Evolutionary conservation across 2,888 invertebrate genomes (phyloP).

Genomic region (Ochropleura plecta): DNA sequence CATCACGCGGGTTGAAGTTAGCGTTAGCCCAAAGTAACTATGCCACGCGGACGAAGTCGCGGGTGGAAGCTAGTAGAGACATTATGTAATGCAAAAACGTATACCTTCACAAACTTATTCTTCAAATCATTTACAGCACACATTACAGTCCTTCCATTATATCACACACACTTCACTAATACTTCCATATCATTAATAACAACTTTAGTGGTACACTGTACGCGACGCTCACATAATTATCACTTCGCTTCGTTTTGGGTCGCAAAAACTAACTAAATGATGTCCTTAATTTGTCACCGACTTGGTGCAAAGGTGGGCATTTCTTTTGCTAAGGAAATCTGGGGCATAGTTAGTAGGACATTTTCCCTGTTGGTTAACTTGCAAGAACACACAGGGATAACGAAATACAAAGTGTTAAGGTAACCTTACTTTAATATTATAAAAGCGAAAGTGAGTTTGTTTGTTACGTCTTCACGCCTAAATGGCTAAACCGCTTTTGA

Average conservation of each 20-base stretch:
- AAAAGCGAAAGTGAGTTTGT: no score
- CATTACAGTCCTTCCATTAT: neutral
- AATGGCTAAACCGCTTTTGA: no score
- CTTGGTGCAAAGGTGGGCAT: constrained; percentile 10
- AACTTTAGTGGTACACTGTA: constrained; percentile 31
- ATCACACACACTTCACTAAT: neutral
- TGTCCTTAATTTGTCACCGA: constrained; percentile 41
- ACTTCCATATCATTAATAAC: constrained; percentile 16
- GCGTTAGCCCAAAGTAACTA: no score
- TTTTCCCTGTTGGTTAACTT: neutral
- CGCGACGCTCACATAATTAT: neutral
- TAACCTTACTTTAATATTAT: no score
- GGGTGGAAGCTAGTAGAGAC: neutral
- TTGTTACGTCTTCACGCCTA: no score
- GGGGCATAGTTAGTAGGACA: neutral
- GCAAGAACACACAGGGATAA: no score
- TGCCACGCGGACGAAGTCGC: no score
- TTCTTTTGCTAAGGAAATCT: constrained; percentile 4
- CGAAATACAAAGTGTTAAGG: no score
- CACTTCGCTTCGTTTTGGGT: constrained; percentile 12
- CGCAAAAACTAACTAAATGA: constrained; percentile 34
- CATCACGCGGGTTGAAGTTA: no score
- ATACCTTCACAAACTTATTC: neutral
- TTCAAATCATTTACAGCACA: neutral
- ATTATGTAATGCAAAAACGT: neutral